Evolutionary conservation across 2,113 vertebrate species (phyloP), one percentile per base, ranked within the genome.

Genomic region (Proterorhinus semilunaris): DNA sequence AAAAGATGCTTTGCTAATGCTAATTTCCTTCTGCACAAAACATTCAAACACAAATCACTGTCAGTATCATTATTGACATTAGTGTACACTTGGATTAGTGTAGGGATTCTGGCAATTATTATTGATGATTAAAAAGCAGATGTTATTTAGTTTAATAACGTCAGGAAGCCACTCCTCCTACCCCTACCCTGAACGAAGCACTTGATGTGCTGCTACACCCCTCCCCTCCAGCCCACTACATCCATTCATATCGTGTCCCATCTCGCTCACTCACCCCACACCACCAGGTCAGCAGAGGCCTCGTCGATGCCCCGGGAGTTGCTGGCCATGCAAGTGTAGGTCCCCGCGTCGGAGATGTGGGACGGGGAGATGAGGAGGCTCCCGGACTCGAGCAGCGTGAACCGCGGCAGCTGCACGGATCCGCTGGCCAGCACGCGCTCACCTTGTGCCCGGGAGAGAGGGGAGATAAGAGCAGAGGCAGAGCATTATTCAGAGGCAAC

Each of bases 281-380:
- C 96, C 0, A 96, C 89, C 12, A 99, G 94, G 85, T 98, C 95
- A 0, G 96, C 96, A 0, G 95, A 93, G 0, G 96, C 96, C 81
- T 98, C 96, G 0, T 99, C 98, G 2, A 95, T 94, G 1, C 98
- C 98, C 0, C 96, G 91, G 3, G 98, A 99, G 91, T 99, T 99
- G 90, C 95, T 96, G 64, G 97, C 97, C 90, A 97, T 90, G 86
- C 98, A 99, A 52, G 93, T 93, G 87, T 98, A 99, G 80, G 93
- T 95, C 43, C 97, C 98, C 0, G 95, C 95, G 0, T 99, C 98
- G 0, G 94, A 88, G 74, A 96, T 93, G 75, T 95, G 96, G 0
- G 96, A 92, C 1, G 97, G 98, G 69, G 96, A 98, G 83, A 99
- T 63, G 5, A 99, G 95, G 43, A 99, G 92, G 44, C 97, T 98